Percentiles rank a stretch among this genome's conserved stretches.
phyloP scores from a whole-genome alignment of 2,888 invertebrate genomes.

The Microplitis deprimator region DNA sequence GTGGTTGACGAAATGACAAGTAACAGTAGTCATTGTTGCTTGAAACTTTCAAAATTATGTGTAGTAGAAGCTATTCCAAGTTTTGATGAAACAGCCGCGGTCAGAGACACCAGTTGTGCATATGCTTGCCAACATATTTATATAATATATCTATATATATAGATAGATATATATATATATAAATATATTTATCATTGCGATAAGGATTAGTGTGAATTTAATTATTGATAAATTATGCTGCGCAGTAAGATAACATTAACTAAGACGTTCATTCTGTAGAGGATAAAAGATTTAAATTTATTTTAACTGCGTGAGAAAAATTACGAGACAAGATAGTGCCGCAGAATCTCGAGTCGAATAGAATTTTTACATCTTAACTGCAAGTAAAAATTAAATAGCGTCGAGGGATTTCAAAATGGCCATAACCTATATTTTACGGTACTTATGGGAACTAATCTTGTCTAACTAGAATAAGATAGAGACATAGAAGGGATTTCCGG shows the following conservation, averaged over 20 bases:
- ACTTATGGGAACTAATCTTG: no score
- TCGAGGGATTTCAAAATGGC: no score
- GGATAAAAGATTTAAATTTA: no score
- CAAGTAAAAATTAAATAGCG: no score
- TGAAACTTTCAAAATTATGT: slow-evolving; percentile 39
- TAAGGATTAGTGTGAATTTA: slow-evolving; percentile 20
- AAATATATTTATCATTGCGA: not conserved
- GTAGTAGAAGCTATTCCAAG: slow-evolving; percentile 37
- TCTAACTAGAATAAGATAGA: no score
- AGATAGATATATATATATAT: slow-evolving; percentile 17
- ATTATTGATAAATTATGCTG: slow-evolving; percentile 28
- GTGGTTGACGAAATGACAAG: slow-evolving; percentile 25
- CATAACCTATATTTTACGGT: no score
- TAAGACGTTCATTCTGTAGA: no score
- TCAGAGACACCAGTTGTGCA: slow-evolving; percentile 26
- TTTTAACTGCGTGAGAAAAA: no score
- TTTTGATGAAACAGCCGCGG: slow-evolving; percentile 34
- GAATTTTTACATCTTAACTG: no score
- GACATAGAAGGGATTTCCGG: no score
- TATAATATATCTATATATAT: slow-evolving; percentile 12
- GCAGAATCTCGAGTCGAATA: no score
- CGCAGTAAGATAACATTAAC: not conserved
- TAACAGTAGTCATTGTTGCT: slow-evolving; percentile 21
- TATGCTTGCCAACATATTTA: slow-evolving; percentile 26
- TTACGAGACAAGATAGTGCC: no score